phyloP scores from a whole-genome alignment of 2,888 invertebrate genomes.

The Cryptosula pallasiana region DNA sequence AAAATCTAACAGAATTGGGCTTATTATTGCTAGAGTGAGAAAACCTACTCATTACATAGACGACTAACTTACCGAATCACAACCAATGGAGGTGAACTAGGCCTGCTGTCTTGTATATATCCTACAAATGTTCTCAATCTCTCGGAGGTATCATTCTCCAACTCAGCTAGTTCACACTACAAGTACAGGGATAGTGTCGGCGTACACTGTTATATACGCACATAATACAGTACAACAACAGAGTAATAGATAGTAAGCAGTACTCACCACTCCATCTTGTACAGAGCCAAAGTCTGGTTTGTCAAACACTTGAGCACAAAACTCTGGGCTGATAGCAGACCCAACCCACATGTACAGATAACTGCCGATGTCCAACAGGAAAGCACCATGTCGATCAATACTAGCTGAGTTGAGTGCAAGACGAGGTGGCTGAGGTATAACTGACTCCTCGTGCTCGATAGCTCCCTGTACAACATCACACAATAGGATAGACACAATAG shows the following conservation, averaged over 20 bases:
- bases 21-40: too few species aligned
- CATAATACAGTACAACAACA: too few species aligned
- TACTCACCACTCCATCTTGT: constrained; percentile 42
- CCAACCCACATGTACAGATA: constrained; percentile 78
- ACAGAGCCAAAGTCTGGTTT: constrained; percentile 51
- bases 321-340: constrained; percentile 68
- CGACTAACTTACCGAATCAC: constrained; percentile 77
- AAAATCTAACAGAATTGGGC: too few species aligned
- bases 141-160: constrained; percentile 70
- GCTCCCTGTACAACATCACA: constrained; percentile 37
- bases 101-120: constrained; percentile 77
- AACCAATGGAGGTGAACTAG: constrained; percentile 71
- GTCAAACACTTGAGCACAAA: constrained; percentile 73
- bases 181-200: constrained; percentile 30
- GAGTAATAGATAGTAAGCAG: too few species aligned
- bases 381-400: constrained; percentile 74
- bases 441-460: constrained; percentile 43
- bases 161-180: constrained; percentile 69
- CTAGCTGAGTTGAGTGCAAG: constrained; percentile 75
- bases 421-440: constrained; percentile 62
- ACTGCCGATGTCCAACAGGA: constrained; percentile 82
- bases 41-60: too few species aligned
- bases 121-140: constrained; percentile 73
- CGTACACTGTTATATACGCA: not conserved
- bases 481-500: not conserved